phyloP scores from a whole-genome alignment of 2,888 invertebrate species.

The Plebejus argus region DNA sequence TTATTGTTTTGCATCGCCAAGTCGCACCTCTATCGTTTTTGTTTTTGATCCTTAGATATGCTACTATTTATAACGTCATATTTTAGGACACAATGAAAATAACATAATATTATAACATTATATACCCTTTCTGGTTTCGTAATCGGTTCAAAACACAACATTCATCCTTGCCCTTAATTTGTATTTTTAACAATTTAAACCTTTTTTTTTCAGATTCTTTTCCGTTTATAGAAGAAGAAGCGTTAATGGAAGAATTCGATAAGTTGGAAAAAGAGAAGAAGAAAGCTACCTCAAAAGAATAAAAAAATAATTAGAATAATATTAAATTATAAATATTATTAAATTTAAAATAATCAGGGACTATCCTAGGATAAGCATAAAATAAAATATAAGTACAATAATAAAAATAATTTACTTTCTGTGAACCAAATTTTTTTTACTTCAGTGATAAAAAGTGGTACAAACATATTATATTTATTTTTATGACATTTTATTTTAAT shows the following conservation, averaged over 20 bases:
- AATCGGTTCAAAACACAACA: no score
- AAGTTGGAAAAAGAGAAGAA: conserved; percentile 57
- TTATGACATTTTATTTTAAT: neutral
- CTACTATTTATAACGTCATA: no score
- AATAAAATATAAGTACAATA: neutral
- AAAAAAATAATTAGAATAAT: neutral
- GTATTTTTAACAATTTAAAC: neutral
- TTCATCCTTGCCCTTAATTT: no score
- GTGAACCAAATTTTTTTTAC: neutral
- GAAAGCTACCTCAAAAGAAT: conserved; percentile 37
- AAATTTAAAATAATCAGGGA: neutral
- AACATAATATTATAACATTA: no score
- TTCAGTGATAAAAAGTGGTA: neutral
- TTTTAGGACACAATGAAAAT: no score
- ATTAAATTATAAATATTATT: neutral
- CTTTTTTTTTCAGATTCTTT: conserved; percentile 57
- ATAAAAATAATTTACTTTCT: neutral
- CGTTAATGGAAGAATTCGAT: conserved; percentile 65
- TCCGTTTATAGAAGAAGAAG: conserved; percentile 65
- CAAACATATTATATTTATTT: neutral
- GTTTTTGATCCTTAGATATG: no score
- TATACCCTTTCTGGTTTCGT: no score
- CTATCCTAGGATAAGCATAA: neutral
- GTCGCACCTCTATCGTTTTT: no score
- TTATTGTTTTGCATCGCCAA: no score